Evolutionary conservation across 2,797 vertebrate species (phyloP).

Genomic region (Buphagus erythrorhynchus): DNA sequence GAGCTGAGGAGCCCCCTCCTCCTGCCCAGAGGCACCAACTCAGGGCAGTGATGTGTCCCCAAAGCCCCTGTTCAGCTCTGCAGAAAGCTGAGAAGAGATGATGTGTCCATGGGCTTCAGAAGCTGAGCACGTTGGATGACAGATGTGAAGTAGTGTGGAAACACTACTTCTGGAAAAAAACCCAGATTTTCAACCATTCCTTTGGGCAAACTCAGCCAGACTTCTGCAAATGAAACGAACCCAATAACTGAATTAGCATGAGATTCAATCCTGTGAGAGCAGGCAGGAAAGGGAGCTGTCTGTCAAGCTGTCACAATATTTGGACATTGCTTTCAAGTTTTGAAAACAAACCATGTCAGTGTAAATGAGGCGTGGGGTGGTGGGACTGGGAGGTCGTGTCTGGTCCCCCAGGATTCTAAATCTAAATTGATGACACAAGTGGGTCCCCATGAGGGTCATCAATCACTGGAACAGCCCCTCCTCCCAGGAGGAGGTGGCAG

Average conservation of each 20-base stretch:
- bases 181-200: neutral
- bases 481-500: neutral
- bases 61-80: neutral
- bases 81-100: neutral
- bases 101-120: fast-evolving
- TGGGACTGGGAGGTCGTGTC: neutral
- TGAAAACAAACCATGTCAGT: neutral
- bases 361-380: fast-evolving
- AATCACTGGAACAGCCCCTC: neutral
- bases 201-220: neutral
- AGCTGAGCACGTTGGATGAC: fast-evolving
- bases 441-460: neutral
- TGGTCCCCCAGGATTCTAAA: neutral
- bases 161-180: neutral
- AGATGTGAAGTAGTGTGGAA: neutral
- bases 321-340: neutral
- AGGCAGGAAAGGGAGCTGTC: neutral
- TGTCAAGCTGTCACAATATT: neutral
- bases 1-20: neutral
- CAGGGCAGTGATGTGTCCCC: neutral
- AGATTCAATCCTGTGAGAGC: neutral
- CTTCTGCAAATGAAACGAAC: neutral
- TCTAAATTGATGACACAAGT: fast-evolving
- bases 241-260: neutral
- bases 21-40: neutral